A percentile compares a stretch with the other conserved stretches of the same genome.
Evolutionary conservation across 2,797 vertebrate genomes (phyloP).

Genomic region (Notamacropus eugenii): DNA sequence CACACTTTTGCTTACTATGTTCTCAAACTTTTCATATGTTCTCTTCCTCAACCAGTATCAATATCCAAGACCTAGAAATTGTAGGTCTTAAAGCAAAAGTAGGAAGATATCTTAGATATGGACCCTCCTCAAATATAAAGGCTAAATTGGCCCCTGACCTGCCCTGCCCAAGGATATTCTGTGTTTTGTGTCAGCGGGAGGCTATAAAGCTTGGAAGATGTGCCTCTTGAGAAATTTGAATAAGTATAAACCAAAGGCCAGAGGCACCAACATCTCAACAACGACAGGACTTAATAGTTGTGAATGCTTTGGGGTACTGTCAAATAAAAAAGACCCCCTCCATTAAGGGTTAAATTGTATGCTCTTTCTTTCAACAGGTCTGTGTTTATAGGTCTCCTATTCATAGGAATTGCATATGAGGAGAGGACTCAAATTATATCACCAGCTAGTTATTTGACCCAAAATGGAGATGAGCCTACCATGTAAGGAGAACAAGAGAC

Average conservation of each 20-base stretch:
- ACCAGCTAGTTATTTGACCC: neutral
- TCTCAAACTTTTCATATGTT: neutral
- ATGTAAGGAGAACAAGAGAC: neutral
- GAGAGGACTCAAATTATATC: neutral
- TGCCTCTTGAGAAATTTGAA: neutral
- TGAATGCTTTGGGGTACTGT: neutral
- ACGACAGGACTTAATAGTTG: neutral
- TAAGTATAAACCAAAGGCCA: neutral
- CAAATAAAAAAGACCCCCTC: neutral
- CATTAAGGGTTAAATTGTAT: neutral
- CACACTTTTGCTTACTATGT: neutral
- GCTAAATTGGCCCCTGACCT: neutral
- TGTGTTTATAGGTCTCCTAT: neutral
- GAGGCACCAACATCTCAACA: neutral
- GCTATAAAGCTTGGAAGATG: neutral
- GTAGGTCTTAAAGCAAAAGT: neutral
- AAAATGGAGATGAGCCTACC: neutral
- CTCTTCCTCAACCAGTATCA: neutral
- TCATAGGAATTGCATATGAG: neutral
- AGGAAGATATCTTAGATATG: neutral
- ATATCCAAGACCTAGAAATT: neutral
- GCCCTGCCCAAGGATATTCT: neutral
- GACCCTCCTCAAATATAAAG: neutral
- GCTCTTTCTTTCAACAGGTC: neutral
- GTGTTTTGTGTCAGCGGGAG: neutral